Percentiles rank a stretch among this genome's conserved stretches.
Evolutionary conservation across 2,113 vertebrate genomes (phyloP).

Genomic region (Engystomops pustulosus): DNA sequence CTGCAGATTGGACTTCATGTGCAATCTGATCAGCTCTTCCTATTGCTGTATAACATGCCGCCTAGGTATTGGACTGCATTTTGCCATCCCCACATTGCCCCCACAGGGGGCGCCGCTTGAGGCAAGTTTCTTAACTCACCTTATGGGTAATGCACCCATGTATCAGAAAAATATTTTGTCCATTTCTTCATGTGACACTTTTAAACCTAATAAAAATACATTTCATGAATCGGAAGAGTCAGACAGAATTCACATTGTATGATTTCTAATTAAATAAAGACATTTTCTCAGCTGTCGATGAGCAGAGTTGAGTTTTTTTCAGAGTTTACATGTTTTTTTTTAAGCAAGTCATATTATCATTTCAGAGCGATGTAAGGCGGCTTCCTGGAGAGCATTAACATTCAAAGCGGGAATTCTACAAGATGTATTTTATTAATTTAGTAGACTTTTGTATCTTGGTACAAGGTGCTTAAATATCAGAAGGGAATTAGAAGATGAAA

Average conservation of each 20-base stretch:
- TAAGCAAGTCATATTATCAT: conserved; percentile 46
- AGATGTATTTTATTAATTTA: conserved; percentile 61
- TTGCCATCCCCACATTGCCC: no score
- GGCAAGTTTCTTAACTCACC: no score
- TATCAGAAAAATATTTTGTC: no score
- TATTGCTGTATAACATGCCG: no score
- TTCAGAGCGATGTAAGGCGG: conserved; percentile 36
- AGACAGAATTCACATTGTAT: not conserved
- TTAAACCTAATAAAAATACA: no score
- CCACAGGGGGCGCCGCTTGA: no score
- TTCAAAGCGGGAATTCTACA: conserved; percentile 46
- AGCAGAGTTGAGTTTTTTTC: conserved; percentile 7
- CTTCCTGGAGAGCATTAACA: conserved; percentile 27
- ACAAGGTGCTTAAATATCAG: conserved; percentile 59
- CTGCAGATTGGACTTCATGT: no score
- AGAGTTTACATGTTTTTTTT: conserved; percentile 45
- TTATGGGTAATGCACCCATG: no score
- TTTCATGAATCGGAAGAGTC: not conserved
- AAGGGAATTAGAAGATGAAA: conserved; percentile 60
- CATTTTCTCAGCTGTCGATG: not conserved
- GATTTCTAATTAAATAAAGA: conserved; percentile 25
- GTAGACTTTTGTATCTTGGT: conserved; percentile 57
- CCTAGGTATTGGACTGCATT: no score
- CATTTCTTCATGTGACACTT: no score
- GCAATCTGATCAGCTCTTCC: no score